Base-by-base conservation (phyloP, 2,888 invertebrate genomes). In the Cephonodes hylas region DNA sequence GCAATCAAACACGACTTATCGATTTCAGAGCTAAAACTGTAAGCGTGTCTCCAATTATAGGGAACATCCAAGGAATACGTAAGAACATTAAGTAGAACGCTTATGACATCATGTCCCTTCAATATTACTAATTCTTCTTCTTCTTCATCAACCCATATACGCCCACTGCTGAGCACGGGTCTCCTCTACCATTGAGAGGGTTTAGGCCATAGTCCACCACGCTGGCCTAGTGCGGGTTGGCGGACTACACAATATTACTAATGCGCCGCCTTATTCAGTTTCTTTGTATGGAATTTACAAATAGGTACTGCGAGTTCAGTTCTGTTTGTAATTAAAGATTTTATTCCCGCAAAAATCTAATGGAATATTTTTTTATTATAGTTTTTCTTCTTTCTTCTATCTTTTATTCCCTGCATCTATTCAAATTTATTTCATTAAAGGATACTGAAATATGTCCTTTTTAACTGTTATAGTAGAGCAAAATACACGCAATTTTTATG, bases 1-100 rank as follows among this genome's bases (percentile, higher is more conserved):
- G 69, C 77, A 74, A 78, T 81, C 78, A 81, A 81, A 84, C 83
- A 85, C 80, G 77, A 79, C 77, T 83, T 85, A 85, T 86, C 83
- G 84, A 86, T 85, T 83, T 74, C 76, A 71, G 69, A 70, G 76
- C 79, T 85, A 80, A 83, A 85, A 81, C 77, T 82, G 79, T 80
- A 75, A 77, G 68, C 78, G 71, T 83, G 83, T 81, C 76, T 77
- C 76, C 79, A 85, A 86, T 86, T 86, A 85, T 79, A 74, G 66
- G 72, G 64, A 68, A 73, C 72, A 75, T 56, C 42, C 15, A 69
- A 71, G 72, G 73, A 77, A 77, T 79, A 77, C 70, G 64, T 58
- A 69, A 67, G 66, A 62, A 69, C 65, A 69, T 56, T 69, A 53
- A 53, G 53, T 53, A 53, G 65, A 70, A 59, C 60, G 64, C 63